phyloP scores from a whole-genome alignment of 2,113 vertebrate species.

The Furnarius figulus region DNA sequence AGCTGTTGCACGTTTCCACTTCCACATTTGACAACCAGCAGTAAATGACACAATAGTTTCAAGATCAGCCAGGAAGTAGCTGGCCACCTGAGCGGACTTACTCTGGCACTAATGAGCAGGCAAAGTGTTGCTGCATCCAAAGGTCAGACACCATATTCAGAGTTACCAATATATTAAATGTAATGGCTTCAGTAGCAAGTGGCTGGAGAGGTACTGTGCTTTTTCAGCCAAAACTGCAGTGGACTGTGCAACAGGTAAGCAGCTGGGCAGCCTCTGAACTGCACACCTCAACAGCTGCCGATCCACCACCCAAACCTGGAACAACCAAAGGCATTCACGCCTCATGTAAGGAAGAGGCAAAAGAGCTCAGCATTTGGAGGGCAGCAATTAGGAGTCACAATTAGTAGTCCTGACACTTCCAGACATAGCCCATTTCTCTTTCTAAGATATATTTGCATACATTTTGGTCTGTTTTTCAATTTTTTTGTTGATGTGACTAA shows the following conservation, averaged over 20 bases:
- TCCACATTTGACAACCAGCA: not conserved
- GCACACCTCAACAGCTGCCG: not conserved
- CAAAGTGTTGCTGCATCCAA: not conserved
- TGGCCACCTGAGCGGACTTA: not conserved
- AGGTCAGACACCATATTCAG: not conserved
- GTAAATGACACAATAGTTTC: not conserved
- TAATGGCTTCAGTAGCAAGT: accelerated
- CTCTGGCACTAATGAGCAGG: not conserved
- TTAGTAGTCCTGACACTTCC: not conserved
- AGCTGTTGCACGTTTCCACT: not conserved
- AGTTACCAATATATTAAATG: not conserved
- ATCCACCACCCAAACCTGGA: not conserved
- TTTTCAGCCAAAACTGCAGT: not conserved
- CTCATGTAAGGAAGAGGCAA: not conserved
- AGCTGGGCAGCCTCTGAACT: not conserved
- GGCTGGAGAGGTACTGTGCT: not conserved
- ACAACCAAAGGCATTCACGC: not conserved
- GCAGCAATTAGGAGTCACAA: not conserved
- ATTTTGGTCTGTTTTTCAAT: not conserved
- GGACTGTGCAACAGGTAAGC: not conserved
- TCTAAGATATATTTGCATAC: not conserved
- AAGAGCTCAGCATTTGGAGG: not conserved
- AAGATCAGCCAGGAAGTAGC: not conserved
- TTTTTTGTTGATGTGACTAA: not conserved
- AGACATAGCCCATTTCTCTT: not conserved